Conservation (phyloP, 1,140 invertebrate genomes). For the Nasonia vitripennis region DNA sequence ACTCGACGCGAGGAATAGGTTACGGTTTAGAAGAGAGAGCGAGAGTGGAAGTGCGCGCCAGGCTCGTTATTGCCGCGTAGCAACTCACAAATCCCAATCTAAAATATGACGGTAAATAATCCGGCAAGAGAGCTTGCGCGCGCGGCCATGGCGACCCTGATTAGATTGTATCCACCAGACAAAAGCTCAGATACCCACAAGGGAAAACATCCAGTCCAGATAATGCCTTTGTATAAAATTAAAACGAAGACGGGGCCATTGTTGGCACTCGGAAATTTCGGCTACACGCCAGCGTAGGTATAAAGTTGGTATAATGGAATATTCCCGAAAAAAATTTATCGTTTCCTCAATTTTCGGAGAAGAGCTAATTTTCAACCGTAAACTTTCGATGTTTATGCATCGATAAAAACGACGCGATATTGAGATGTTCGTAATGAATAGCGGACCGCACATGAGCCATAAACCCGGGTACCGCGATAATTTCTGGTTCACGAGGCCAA, state of each 20-base stretch:
- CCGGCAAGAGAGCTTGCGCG: constrained; percentile 49
- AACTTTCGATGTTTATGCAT: not conserved
- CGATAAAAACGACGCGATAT: not conserved
- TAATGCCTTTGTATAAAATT: constrained; percentile 44
- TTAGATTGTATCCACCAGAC: constrained; percentile 51
- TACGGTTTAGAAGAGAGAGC: constrained; percentile 37
- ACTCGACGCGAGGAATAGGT: constrained; percentile 52
- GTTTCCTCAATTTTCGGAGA: not conserved
- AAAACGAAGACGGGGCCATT: constrained; percentile 23
- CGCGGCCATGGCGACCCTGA: constrained; percentile 39
- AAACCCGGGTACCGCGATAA: not conserved
- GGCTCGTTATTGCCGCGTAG: constrained; percentile 65
- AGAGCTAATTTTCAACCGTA: not conserved
- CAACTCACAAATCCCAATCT: constrained; percentile 69
- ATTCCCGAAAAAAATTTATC: not conserved
- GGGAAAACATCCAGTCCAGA: constrained; percentile 33
- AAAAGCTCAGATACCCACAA: constrained; percentile 48
- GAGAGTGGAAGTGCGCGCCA: constrained; percentile 44
- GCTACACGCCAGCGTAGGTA: not conserved
- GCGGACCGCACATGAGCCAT: not conserved
- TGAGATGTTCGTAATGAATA: not conserved
- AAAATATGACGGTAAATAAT: constrained; percentile 71
- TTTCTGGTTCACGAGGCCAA: constrained; percentile 5
- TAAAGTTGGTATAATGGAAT: too few species aligned
- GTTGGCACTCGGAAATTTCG: not conserved